Evolutionary conservation across 2,113 vertebrate species (phyloP), one percentile per base, ranked within the genome.

Genomic region (Polyodon spathula): DNA sequence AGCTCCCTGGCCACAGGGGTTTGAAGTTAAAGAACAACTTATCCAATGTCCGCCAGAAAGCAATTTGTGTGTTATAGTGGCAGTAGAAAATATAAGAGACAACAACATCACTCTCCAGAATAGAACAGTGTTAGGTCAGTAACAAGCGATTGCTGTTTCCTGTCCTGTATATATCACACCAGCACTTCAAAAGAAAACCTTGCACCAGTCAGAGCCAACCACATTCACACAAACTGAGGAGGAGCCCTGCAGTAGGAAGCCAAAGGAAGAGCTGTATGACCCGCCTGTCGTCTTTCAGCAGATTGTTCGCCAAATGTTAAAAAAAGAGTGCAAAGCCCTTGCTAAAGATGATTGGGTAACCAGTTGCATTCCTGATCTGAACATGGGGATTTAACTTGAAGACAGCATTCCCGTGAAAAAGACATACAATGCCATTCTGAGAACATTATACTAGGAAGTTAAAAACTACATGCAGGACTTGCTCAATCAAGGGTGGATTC

Each of bases 381-480:
- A 53, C 5, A 53, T 60, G 62, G 39, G 60, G 4, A 53, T 67
- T 5, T 4, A 37, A 6, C 8, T 67, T 8, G 59, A 40, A 43
- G 52, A 68, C 17, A 44, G 52, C 4, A 7, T 38, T 4, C 57
- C 57, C 5, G 57, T 68, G 0, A 41, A 56, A 50, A 68, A 7
- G 37, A 56, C 62, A 38, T 68, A 68, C 39, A 38, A 60, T 56
- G 7, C 64, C 10, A 63, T 70, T 4, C 57, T 58, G 15, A 6
- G 37, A 12, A n/a, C 11, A 11, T 37, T 60, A 6, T 63, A 63
- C 8, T 56, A 59, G n/a, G 63, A 63, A 17, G 62, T 68, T 5
- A 68, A 64, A 39, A 44, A 4, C 0, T 48, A 63, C 43, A 60
- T 63, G 44, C 58, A 63, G 12, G 59, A 69, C 57, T 38, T 66